phyloP scores from a whole-genome alignment of 2,888 invertebrate genomes.

The Autographa gamma region DNA sequence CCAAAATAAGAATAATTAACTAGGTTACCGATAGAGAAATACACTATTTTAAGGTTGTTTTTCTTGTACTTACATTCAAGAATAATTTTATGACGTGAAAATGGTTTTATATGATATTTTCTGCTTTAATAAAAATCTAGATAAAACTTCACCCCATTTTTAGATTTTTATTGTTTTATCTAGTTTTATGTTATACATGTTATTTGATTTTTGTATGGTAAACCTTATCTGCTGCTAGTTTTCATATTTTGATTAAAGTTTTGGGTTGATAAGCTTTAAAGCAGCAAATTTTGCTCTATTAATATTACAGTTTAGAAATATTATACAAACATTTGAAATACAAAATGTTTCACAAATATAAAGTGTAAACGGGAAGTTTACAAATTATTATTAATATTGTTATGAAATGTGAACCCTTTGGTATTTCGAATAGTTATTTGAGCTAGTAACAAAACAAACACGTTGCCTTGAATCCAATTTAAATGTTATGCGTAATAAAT shows the following conservation, averaged over 20 bases:
- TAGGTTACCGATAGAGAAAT: conserved; percentile 30
- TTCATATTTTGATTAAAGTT: conserved; percentile 35
- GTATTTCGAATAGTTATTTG: conserved; percentile 71
- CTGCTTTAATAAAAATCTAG: conserved; percentile 37
- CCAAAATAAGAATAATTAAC: conserved; percentile 73
- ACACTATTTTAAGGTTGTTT: conserved; percentile 49
- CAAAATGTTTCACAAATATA: conserved; percentile 60
- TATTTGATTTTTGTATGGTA: conserved; percentile 22
- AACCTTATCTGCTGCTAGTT: conserved; percentile 40
- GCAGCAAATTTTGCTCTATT: conserved; percentile 55
- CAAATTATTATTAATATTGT: conserved; percentile 62
- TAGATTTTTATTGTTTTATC: conserved; percentile 37
- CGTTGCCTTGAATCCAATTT: conserved; percentile 83
- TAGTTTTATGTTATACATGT: conserved; percentile 36
- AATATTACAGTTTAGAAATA: conserved; percentile 59
- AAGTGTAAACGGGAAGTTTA: conserved; percentile 60
- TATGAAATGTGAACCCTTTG: conserved; percentile 67
- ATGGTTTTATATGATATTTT: conserved; percentile 46
- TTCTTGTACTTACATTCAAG: conserved; percentile 28
- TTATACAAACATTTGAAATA: conserved; percentile 62
- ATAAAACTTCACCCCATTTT: conserved; percentile 35
- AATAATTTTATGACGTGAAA: conserved; percentile 34
- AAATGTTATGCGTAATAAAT: conserved; percentile 70
- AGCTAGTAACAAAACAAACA: conserved; percentile 78
- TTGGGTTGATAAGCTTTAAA: conserved; percentile 54